Base-by-base conservation (phyloP, 2,113 vertebrate genomes). In the Saccopteryx leptura region DNA sequence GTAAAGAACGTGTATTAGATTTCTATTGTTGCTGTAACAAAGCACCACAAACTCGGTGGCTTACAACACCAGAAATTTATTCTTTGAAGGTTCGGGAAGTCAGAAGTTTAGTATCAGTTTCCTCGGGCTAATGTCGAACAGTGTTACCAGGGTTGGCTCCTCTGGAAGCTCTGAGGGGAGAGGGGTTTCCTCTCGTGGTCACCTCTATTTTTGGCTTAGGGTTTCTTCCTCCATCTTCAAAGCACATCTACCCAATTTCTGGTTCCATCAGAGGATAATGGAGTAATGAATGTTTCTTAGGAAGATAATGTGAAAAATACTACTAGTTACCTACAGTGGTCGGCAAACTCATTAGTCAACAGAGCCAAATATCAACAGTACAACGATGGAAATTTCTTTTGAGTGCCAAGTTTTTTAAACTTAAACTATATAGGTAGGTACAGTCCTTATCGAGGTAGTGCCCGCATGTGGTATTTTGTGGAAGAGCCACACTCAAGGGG, bases 11-110 rank as follows among this genome's bases (percentile, higher is more conserved):
- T 13, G 10, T 61, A 12, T 63, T 76, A 17, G 39, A 61, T 84
- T 90, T 88, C 26, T 72, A 31, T 80, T 84, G 90, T 58, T 52
- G 46, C 28, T 78, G 5, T 76, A 74, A 91, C 23, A 88, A 86
- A 88, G 54, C 60, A 46, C 21, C 23, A n/a, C 6, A 33, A 33
- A 82, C 12, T 19, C 23, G 17, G 56, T 33, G 7, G 31, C 26
- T 88, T 69, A 56, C 4, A 54, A 9, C 23, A 54, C n/a, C 1
- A 31, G 54, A 24, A 18, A 68, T 90, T 69, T 71, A 24, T 91
- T 72, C 46, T 80, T 48, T 26, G 52, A 18, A 61, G 23, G 71
- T 28, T 82, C 72, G 61, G 33, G 12, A 26, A 60, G 2, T 79
- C 15, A 26, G 60, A 96, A 78, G 10, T 26, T 17, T 72, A 52